Evolutionary conservation across 2,113 vertebrate species (phyloP).

Genomic region (Ammodytes dubius): DNA sequence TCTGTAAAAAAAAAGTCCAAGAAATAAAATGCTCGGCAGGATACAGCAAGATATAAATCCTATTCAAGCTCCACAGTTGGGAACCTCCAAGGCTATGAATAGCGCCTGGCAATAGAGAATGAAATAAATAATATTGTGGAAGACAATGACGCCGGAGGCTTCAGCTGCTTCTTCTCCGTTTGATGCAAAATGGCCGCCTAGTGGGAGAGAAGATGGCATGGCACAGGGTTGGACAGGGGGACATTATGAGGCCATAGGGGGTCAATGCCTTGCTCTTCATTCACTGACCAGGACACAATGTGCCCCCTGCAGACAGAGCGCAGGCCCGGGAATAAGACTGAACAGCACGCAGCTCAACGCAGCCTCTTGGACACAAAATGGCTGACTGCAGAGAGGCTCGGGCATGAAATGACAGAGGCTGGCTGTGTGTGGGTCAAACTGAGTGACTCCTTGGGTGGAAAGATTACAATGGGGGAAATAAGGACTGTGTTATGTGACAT

Average conservation of each 20-base stretch:
- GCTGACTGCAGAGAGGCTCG: slow-evolving; percentile 54
- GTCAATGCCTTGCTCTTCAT: slow-evolving; percentile 53
- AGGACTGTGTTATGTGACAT: slow-evolving; percentile 1
- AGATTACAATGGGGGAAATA: slow-evolving; percentile 7
- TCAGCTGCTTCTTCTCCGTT: slow-evolving; percentile 46
- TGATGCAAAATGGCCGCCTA: slow-evolving; percentile 57
- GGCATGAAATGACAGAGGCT: slow-evolving; percentile 66
- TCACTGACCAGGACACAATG: slow-evolving; percentile 68
- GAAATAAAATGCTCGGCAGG: neutral
- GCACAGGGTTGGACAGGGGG: slow-evolving; percentile 64
- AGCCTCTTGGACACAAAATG: slow-evolving; percentile 64
- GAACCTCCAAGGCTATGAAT: slow-evolving; percentile 4
- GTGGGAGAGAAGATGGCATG: slow-evolving; percentile 61
- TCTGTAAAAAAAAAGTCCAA: too few species aligned
- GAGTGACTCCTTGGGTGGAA: slow-evolving; percentile 9
- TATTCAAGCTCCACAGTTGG: neutral
- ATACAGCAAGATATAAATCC: neutral
- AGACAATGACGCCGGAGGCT: slow-evolving; percentile 7
- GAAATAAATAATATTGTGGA: slow-evolving; percentile 23
- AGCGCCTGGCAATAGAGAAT: neutral
- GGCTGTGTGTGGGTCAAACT: slow-evolving; percentile 44
- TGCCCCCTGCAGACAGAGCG: slow-evolving; percentile 50
- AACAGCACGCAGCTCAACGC: neutral
- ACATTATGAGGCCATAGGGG: slow-evolving; percentile 60
- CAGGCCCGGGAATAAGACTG: slow-evolving; percentile 53